A percentile compares a stretch with the other conserved stretches of the same genome.
These are phyloP conservation scores for Hofmannophila pseudospretella DNA, from an alignment of 2,888 invertebrate genomes.

Conservation along the genomic window DNA sequence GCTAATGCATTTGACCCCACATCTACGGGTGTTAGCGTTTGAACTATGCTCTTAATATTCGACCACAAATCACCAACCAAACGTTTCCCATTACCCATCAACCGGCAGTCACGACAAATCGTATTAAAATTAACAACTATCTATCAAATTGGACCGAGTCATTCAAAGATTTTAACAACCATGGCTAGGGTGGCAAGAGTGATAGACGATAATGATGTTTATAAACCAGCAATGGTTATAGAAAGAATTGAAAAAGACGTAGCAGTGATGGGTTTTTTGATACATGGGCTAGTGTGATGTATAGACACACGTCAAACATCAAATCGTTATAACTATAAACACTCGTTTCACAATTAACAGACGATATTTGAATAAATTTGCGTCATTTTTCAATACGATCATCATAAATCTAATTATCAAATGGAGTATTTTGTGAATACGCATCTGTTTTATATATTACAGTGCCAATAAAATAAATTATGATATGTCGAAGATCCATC, in stretches of 20 bases:
- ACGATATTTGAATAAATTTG: conserved; percentile 68
- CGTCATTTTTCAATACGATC: conserved; percentile 58
- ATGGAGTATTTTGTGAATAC: conserved; percentile 43
- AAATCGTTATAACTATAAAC: conserved; percentile 58
- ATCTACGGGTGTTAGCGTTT: conserved; percentile 64
- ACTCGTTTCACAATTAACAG: conserved; percentile 66
- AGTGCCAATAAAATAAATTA: conserved; percentile 51
- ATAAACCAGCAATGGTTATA: conserved; percentile 25
- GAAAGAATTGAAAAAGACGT: conserved; percentile 24
- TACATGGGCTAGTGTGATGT: conserved; percentile 44
- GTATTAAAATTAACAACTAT: conserved; percentile 62
- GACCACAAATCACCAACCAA: conserved; percentile 63
- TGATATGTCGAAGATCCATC: conserved; percentile 26
- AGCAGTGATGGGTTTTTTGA: conserved; percentile 33
- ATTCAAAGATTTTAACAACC: conserved; percentile 33
- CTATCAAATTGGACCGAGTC: conserved; percentile 46
- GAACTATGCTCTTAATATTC: conserved; percentile 69
- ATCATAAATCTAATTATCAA: conserved; percentile 64
- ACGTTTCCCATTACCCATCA: conserved; percentile 66
- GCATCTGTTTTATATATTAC: conserved; percentile 41
- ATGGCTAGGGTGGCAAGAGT: conserved; percentile 39
- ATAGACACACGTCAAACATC: conserved; percentile 55
- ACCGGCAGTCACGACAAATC: conserved; percentile 71
- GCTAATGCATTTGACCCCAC: conserved; percentile 73
- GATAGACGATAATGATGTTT: conserved; percentile 18